Evolutionary conservation across 2,797 vertebrate genomes (phyloP), one percentile per base, ranked within the genome.

Genomic region (Hydrophis major): DNA sequence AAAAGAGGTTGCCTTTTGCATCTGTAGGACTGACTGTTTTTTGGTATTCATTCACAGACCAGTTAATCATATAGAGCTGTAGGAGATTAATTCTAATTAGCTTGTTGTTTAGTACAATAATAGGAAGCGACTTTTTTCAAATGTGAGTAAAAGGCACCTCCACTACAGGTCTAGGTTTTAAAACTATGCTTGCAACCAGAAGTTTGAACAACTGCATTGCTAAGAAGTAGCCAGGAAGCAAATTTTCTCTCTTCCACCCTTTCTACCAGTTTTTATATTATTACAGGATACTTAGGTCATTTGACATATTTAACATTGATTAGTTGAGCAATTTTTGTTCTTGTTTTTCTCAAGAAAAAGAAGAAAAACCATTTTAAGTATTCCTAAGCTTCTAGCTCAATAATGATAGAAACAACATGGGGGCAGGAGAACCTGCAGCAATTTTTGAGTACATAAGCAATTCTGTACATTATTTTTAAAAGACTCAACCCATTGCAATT

Each of bases 301-400:
- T 87, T 89, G 91, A 0, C 92, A 93, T 94, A 89, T 57, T n/a
- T 92, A 87, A 2, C 61, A 92, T 42, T 88, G 93, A 96, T 63
- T 94, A 86, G 7, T 50, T 42, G 25, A 96, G 37, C 32, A 8
- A 83, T 86, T 92, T 25, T 89, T 25, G 74, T 60, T 61, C 74
- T 47, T 47, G 20, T 47, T 78, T 78, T 47, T 83, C 42, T 83
- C 1, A 12, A 47, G 22, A 47, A 47, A 16, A 42, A 32, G 6
- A 56, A 86, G 2, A 5, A 55, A 89, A 88, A 32, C 20, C 69
- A 86, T 90, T 93, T 90, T 89, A 92, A 94, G 16, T 89, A 27
- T 86, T 87, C n/a, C 87, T 4, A 55, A 94, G 69, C 57, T 89
- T 13, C 94, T 93, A 61, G 78, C 95, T 94, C 10, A 56, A 25